These are phyloP conservation scores for Poecilia wingei DNA, from an alignment of 2,797 vertebrate species.

Conservation along the genomic window DNA sequence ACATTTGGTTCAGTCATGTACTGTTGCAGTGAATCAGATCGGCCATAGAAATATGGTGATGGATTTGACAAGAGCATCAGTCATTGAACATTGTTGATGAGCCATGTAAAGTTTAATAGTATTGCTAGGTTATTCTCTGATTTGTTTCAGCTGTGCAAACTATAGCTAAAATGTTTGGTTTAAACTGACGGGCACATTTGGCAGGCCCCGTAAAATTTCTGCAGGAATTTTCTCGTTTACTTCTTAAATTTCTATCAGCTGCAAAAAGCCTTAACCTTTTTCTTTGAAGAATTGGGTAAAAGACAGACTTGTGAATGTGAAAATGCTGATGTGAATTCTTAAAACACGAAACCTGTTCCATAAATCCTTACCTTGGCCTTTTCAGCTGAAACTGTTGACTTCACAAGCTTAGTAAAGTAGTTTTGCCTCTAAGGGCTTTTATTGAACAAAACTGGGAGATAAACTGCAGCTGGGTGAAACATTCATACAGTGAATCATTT, in stretches of 20 bases:
- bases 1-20: too few species aligned
- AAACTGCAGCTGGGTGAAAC: neutral
- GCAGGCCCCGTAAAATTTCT: too few species aligned
- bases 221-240: too few species aligned
- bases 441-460: neutral
- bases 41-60: too few species aligned
- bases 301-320: neutral
- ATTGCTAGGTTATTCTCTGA: too few species aligned
- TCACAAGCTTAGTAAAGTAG: neutral
- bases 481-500: neutral
- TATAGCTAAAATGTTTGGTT: too few species aligned
- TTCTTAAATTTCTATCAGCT: neutral
- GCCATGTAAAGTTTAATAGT: too few species aligned
- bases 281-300: neutral
- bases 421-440: neutral
- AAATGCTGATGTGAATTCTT: conserved; percentile 18
- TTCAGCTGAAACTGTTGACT: neutral
- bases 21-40: too few species aligned
- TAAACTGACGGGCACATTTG: too few species aligned
- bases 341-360: neutral
- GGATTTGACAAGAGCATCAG: too few species aligned
- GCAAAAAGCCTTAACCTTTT: neutral
- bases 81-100: too few species aligned
- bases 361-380: neutral
- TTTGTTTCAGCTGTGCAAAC: too few species aligned